Evolutionary conservation across 2,888 invertebrate genomes (phyloP).

Genomic region (Anoncus sp.): DNA sequence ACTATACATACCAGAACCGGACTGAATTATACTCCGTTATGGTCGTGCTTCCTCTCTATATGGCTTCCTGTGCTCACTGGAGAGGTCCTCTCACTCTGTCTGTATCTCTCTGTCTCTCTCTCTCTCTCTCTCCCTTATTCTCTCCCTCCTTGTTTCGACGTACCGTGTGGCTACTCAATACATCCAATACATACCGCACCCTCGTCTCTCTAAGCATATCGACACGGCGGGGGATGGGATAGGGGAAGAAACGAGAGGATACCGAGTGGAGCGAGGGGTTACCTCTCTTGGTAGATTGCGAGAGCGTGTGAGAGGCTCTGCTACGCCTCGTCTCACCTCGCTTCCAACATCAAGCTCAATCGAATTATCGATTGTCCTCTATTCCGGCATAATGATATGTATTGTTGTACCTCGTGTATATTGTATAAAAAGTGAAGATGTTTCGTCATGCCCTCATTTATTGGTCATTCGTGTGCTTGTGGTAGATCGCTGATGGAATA

Average conservation of each 20-base stretch:
- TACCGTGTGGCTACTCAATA: slow-evolving; percentile 73
- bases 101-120: no score
- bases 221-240: slow-evolving; percentile 56
- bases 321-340: slow-evolving; percentile 62
- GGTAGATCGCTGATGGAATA: background rate
- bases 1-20: slow-evolving; percentile 78
- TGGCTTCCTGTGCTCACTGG: slow-evolving; percentile 67
- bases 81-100: no score
- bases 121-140: slow-evolving; percentile 14
- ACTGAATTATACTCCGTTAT: slow-evolving; percentile 80
- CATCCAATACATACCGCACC: slow-evolving; percentile 72
- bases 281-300: slow-evolving; percentile 41
- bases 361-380: slow-evolving; percentile 62
- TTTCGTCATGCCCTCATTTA: background rate
- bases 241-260: slow-evolving; percentile 47
- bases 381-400: slow-evolving; percentile 48
- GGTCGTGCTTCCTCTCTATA: slow-evolving; percentile 72
- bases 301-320: slow-evolving; percentile 60
- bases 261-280: slow-evolving; percentile 7
- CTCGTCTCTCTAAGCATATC: slow-evolving; percentile 71
- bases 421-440: slow-evolving; percentile 12
- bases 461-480: background rate
- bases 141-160: slow-evolving; percentile 49
- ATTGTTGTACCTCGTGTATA: slow-evolving; percentile 27
- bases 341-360: slow-evolving; percentile 51